These are phyloP conservation scores for Mobula birostris DNA, from an alignment of 2,113 vertebrate genomes.

Conservation along the genomic window DNA sequence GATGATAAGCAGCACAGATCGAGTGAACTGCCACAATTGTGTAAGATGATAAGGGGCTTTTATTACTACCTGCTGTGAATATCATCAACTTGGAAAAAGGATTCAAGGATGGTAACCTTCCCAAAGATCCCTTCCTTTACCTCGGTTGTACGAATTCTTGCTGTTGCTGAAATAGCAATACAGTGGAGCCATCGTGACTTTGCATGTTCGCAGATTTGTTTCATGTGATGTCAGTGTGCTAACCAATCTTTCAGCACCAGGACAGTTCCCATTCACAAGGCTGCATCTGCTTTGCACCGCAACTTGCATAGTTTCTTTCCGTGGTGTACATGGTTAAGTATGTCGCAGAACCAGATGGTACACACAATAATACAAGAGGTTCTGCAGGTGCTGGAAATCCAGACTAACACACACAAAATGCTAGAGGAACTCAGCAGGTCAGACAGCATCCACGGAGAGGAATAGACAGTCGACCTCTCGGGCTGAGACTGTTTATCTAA, in stretches of 20 bases:
- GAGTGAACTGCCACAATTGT: too few species aligned
- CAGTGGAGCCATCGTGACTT: neutral
- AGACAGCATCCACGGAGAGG: too few species aligned
- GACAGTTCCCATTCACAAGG: neutral
- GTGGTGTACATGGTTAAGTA: neutral
- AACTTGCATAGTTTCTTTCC: neutral
- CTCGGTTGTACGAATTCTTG: neutral
- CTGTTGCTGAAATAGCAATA: neutral
- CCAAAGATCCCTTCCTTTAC: neutral
- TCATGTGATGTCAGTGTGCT: neutral
- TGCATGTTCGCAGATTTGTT: neutral
- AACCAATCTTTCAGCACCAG: neutral
- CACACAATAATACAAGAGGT: neutral
- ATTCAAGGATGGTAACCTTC: neutral
- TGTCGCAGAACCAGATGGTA: neutral
- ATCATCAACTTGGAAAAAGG: neutral
- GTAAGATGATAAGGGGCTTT: too few species aligned
- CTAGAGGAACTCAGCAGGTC: too few species aligned
- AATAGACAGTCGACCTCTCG: too few species aligned
- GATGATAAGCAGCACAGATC: too few species aligned
- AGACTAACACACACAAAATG: too few species aligned
- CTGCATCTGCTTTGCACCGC: neutral
- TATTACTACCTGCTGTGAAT: too few species aligned
- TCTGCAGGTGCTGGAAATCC: too few species aligned
- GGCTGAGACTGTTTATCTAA: too few species aligned